These are phyloP conservation scores for Trinorchestia longiramus DNA, from an alignment of 1,140 invertebrate species.

Conservation along the genomic window DNA sequence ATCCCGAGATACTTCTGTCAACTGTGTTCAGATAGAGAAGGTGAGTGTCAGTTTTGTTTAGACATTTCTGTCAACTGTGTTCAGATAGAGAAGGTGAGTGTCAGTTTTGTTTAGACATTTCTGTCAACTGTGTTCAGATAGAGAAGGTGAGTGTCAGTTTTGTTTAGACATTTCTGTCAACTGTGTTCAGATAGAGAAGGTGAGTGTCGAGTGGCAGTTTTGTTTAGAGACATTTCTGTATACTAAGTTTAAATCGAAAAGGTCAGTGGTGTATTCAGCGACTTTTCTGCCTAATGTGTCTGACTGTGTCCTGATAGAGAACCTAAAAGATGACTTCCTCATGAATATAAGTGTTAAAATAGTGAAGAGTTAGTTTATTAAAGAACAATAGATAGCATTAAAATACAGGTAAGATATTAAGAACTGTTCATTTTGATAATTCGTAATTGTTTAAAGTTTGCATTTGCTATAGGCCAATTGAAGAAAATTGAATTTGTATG, in stretches of 20 bases:
- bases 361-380: not conserved
- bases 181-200: no score
- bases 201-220: no score
- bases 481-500: not conserved
- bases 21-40: slow-evolving; percentile 65
- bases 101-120: no score
- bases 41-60: not conserved
- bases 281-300: not conserved
- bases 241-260: slow-evolving; percentile 64
- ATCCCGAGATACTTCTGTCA: slow-evolving; percentile 61
- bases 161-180: no score
- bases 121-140: no score
- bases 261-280: not conserved
- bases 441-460: no score
- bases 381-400: not conserved
- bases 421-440: no score
- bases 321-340: not conserved
- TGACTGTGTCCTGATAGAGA: not conserved
- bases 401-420: not conserved
- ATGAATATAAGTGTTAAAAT: not conserved
- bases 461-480: no score
- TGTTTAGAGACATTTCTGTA: slow-evolving; percentile 54
- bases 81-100: no score
- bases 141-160: no score
- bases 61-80: not conserved